These are phyloP conservation scores for Schrankia costaestrigalis DNA, from an alignment of 2,888 invertebrate species.

Conservation along the genomic window DNA sequence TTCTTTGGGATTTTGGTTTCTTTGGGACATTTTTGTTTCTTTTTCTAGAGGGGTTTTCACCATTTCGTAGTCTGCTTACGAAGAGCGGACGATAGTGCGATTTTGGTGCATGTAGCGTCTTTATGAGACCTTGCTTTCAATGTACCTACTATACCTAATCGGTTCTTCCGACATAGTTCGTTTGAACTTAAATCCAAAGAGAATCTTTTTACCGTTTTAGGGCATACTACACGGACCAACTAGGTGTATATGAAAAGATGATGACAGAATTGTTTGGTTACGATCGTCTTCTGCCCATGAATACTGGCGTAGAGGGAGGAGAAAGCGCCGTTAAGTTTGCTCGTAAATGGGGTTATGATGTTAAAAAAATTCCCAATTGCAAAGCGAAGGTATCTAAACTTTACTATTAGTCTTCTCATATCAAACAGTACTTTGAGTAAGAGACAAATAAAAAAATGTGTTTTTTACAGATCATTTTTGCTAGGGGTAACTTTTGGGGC, in stretches of 20 bases:
- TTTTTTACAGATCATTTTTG: constrained; percentile 86
- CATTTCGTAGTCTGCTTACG: no score
- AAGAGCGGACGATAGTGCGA: no score
- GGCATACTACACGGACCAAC: constrained; percentile 93
- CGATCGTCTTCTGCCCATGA: constrained; percentile 96
- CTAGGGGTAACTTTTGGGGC: constrained; percentile 97
- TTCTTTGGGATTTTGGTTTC: not conserved
- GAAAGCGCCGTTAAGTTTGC: constrained; percentile 97
- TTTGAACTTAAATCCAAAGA: no score
- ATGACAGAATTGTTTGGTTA: constrained; percentile 91
- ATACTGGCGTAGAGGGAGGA: constrained; percentile 97
- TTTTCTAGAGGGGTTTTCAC: no score
- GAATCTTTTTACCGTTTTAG: constrained; percentile 56
- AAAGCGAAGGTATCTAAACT: constrained; percentile 84
- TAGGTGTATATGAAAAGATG: constrained; percentile 94
- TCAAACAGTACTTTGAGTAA: not conserved
- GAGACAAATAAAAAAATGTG: no score
- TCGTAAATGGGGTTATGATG: constrained; percentile 94
- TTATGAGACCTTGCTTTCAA: no score
- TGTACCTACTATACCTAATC: no score
- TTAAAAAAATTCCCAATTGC: constrained; percentile 91
- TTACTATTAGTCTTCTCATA: not conserved
- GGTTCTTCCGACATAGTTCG: no score
- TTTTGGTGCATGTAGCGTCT: no score
- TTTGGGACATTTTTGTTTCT: not conserved